phyloP scores from a whole-genome alignment of 2,888 invertebrate genomes.

The Sussaba pulchella region DNA sequence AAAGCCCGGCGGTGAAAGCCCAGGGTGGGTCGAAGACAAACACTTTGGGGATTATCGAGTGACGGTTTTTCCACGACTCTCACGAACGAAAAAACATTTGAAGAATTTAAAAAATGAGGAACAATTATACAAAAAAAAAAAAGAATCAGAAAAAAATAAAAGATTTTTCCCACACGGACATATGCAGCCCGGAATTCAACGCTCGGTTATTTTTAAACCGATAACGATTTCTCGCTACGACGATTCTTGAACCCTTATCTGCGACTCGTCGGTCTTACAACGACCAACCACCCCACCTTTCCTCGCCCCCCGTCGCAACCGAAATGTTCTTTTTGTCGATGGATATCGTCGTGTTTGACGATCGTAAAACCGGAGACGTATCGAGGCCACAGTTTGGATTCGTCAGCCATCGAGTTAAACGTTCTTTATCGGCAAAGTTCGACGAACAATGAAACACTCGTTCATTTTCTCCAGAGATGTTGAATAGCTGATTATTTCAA shows the following conservation, averaged over 20 bases:
- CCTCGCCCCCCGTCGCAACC: conserved; percentile 26
- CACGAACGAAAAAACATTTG: conserved; percentile 19
- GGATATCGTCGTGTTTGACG: conserved; percentile 69
- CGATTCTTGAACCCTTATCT: conserved; percentile 55
- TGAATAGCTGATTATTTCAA: no score
- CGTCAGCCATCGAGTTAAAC: no score
- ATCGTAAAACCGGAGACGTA: conserved; percentile 72
- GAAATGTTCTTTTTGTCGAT: conserved; percentile 6
- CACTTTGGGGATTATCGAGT: conserved; percentile 58
- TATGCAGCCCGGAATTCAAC: background rate
- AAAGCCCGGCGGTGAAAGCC: conserved; percentile 12
- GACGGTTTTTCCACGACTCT: conserved; percentile 41
- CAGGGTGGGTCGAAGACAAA: conserved; percentile 64
- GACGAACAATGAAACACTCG: no score
- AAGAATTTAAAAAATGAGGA: no score
- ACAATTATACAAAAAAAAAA: no score
- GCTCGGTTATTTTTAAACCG: conserved; percentile 51
- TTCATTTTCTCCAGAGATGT: no score
- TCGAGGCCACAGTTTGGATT: conserved; percentile 6
- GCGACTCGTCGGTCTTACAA: background rate
- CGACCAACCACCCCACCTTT: conserved; percentile 27
- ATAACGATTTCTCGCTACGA: conserved; percentile 71
- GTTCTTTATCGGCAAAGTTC: no score
- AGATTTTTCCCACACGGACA: conserved; percentile 42
- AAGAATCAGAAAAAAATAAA: no score